Evolutionary conservation across 2,888 invertebrate genomes (phyloP).

Genomic region (Tenodera sinensis): DNA sequence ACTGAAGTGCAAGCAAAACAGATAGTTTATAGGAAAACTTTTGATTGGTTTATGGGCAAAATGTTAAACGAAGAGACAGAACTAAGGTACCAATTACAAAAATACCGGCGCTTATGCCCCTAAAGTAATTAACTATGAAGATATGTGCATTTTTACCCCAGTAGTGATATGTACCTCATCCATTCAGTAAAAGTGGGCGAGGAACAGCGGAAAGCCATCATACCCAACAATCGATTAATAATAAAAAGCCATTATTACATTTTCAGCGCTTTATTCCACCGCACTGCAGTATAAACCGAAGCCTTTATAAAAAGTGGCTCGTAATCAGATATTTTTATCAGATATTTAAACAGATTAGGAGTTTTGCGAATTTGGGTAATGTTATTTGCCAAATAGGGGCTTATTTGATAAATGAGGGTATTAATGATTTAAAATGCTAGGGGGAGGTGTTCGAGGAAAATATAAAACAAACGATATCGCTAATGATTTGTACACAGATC

Average conservation of each 20-base stretch:
- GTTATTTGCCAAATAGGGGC: not conserved
- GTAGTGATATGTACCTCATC: too few species aligned
- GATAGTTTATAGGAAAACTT: too few species aligned
- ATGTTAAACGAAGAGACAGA: too few species aligned
- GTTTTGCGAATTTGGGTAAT: not conserved
- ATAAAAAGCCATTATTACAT: not conserved
- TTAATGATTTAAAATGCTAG: not conserved
- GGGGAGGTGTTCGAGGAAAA: not conserved
- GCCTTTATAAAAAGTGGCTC: not conserved
- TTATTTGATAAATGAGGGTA: not conserved
- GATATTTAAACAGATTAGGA: not conserved
- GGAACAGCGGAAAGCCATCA: too few species aligned
- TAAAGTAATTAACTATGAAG: too few species aligned
- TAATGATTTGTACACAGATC: not conserved
- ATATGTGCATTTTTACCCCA: too few species aligned
- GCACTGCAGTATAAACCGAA: not conserved
- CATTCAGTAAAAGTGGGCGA: too few species aligned
- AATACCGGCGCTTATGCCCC: too few species aligned
- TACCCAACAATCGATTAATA: not conserved
- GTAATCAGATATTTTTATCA: not conserved
- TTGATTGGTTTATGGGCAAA: too few species aligned
- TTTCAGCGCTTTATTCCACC: not conserved
- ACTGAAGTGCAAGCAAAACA: too few species aligned
- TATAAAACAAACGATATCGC: not conserved
- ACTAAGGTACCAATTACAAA: too few species aligned